Evolutionary conservation across 1,140 invertebrate genomes (phyloP).

Genomic region (Littorina saxatilis): DNA sequence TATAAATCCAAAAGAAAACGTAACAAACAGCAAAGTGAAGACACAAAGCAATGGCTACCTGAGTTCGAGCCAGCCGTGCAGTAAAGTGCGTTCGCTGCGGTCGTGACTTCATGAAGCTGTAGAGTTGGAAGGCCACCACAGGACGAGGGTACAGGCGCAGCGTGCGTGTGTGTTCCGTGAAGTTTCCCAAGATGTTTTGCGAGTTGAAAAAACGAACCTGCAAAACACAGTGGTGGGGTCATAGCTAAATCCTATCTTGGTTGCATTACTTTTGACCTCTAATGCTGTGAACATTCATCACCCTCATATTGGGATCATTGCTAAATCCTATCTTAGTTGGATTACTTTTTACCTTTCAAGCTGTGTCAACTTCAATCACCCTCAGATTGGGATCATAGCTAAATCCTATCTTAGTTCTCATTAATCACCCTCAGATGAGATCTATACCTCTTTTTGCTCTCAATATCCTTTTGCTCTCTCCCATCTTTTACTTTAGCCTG

Average conservation of each 20-base stretch:
- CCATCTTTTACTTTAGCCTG: no score
- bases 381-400: no score
- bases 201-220: constrained; percentile 98
- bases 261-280: background rate
- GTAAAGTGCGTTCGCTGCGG: constrained; percentile 90
- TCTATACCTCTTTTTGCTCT: no score
- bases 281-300: background rate
- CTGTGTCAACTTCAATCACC: no score
- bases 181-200: constrained; percentile 96
- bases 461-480: no score
- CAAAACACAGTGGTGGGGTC: background rate
- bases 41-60: no score
- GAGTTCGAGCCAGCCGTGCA: constrained; percentile 89
- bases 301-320: background rate
- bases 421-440: no score
- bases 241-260: background rate
- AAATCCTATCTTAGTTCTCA: no score
- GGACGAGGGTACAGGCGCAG: constrained; percentile 96
- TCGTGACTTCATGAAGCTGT: constrained; percentile 96
- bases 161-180: constrained; percentile 97
- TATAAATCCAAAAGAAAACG: no score
- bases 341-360: no score
- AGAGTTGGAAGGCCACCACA: constrained; percentile 99
- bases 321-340: no score
- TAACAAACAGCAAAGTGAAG: no score